Base-by-base conservation (phyloP, 2,888 invertebrate species). In the Thereva unica region DNA sequence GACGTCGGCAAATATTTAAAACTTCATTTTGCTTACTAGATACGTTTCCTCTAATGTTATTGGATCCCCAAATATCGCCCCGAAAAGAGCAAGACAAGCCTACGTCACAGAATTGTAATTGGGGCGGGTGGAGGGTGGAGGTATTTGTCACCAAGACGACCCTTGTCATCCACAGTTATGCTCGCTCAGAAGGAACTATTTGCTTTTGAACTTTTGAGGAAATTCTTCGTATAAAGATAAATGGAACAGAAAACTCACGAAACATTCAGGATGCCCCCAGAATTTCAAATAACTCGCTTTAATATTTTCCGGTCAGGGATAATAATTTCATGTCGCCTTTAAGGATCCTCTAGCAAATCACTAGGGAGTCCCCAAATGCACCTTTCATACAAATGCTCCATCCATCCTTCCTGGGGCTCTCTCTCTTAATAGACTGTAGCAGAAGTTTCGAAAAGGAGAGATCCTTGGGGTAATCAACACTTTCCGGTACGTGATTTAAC, bases 401-500 rank as follows among this genome's bases (percentile, higher is more conserved):
- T 37, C 37, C 49, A 38, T 59, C 47, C n/a, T 10, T 59, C 49
- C 38, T 38, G 47, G 47, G 40, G 47, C 35, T 59, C 23, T 23
- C 23, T 23, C 23, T 23, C 23, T 23, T 23, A 23, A 59, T 59
- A 49, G 38, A 59, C 40, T 49, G 49, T 42, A 47, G 47, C 37
- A 38, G 8, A 5, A 54, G 40, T 10, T 40, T 47, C n/a, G 9
- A 9, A 5, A 8, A 4, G 8, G 37, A 34, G 4, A 23, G 23
- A 23, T 59, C 59, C 47, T 47, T 47, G 59, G 59, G 49, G 59
- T 49, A 59, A 59, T 59, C 59, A 59, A 49, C 59, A 59, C 59
- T 59, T 40, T n/a, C 8, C 56, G 41, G 56, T 23, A 23, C 41
- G 59, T 59, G 59, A 59, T 59, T 59, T 59, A 59, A 44, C 34